Conservation (phyloP, 2,113 vertebrate species). For the Raja brachyura region DNA sequence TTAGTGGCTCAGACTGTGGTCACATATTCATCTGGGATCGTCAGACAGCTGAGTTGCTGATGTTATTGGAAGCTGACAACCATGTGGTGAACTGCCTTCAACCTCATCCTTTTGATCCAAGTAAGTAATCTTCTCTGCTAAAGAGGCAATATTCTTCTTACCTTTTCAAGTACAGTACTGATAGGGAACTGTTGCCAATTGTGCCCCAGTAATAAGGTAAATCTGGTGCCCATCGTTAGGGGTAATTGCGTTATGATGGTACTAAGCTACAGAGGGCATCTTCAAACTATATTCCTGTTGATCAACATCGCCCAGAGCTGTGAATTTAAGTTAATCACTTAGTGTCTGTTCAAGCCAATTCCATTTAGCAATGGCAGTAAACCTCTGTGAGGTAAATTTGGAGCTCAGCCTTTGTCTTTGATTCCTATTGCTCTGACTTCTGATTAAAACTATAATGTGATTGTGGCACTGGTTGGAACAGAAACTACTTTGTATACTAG, state of each 20-base stretch:
- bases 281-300: background rate
- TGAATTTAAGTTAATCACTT: background rate
- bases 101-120: conserved; percentile 93
- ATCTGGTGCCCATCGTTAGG: background rate
- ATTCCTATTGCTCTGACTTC: background rate
- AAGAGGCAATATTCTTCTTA: background rate
- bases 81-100: conserved; percentile 98
- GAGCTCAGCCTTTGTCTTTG: background rate
- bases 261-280: background rate
- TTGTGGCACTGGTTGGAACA: background rate
- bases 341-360: background rate
- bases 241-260: background rate
- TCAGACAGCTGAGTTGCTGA: conserved; percentile 86
- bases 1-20: conserved; percentile 96
- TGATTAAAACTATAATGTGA: background rate
- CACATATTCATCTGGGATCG: conserved; percentile 98
- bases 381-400: background rate
- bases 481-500: background rate
- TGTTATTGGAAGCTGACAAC: conserved; percentile 96
- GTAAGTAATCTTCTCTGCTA: conserved; percentile 58
- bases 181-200: background rate
- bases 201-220: background rate
- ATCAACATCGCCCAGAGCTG: background rate
- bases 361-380: background rate
- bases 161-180: background rate